Evolutionary conservation across 2,888 invertebrate genomes (phyloP).

Genomic region (Troides aeacus): DNA sequence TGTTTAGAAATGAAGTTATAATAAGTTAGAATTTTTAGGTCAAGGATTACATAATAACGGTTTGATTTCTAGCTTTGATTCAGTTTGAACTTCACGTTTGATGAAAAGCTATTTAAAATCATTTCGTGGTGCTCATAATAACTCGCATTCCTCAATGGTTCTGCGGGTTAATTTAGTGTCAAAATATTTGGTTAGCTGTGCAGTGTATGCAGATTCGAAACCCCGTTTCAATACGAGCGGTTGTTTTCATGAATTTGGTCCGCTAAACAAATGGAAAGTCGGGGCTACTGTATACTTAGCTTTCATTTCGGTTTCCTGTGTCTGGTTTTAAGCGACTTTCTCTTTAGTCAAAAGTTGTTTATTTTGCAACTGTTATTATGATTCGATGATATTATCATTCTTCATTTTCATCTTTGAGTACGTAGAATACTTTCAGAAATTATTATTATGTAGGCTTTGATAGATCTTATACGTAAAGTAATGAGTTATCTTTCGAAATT

Average conservation of each 20-base stretch:
- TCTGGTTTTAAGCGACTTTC: constrained; percentile 55
- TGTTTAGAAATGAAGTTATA: background rate
- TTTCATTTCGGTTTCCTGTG: constrained; percentile 42
- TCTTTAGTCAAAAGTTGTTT: constrained; percentile 51
- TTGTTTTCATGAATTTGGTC: constrained; percentile 25
- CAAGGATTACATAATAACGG: constrained; percentile 6
- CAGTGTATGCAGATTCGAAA: background rate
- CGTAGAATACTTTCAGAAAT: background rate
- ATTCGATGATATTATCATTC: no score
- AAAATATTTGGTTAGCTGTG: constrained; percentile 23
- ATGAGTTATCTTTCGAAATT: no score
- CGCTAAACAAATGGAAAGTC: constrained; percentile 29
- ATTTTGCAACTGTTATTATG: constrained; percentile 3
- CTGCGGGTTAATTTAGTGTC: constrained; percentile 1
- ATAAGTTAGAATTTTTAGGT: background rate
- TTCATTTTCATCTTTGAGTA: background rate
- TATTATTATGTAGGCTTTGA: background rate
- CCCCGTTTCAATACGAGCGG: constrained; percentile 16
- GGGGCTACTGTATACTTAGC: constrained; percentile 32
- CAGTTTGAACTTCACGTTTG: background rate
- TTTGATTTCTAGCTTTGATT: constrained; percentile 8
- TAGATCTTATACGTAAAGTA: background rate
- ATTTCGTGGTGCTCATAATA: constrained; percentile 20
- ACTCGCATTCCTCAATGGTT: constrained; percentile 2
- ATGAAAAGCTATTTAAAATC: constrained; percentile 12